Conservation (phyloP, 2,113 vertebrate species). For the Hipposideros armiger region DNA sequence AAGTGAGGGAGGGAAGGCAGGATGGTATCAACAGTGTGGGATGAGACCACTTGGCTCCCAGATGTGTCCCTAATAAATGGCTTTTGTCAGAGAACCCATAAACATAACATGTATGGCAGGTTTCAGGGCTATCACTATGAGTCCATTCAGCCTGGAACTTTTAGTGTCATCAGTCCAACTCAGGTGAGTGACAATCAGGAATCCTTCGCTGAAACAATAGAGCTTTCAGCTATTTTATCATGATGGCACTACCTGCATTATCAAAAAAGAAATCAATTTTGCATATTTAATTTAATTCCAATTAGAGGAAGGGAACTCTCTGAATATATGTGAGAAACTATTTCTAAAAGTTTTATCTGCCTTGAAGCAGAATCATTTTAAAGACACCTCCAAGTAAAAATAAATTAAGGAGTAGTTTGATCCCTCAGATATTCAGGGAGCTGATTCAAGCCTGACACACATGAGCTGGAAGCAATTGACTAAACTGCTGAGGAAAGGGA, state of each 20-base stretch:
- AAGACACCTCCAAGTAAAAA: slow-evolving; percentile 4
- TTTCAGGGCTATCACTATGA: neutral
- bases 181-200: slow-evolving; percentile 44
- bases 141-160: neutral
- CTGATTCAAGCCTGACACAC: neutral
- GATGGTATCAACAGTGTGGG: slow-evolving; percentile 67
- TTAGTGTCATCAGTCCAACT: slow-evolving; percentile 30
- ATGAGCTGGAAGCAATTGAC: neutral
- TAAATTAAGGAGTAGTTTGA: neutral
- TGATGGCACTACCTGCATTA: neutral
- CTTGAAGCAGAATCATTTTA: neutral
- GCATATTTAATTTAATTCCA: slow-evolving; percentile 30
- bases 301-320: neutral
- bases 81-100: slow-evolving; percentile 69
- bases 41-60: slow-evolving; percentile 59
- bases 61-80: slow-evolving; percentile 65
- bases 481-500: neutral
- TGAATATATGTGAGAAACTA: neutral
- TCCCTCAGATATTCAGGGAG: neutral
- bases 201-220: slow-evolving; percentile 33
- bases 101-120: slow-evolving; percentile 57
- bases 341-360: neutral
- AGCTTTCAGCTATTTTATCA: neutral
- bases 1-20: slow-evolving; percentile 63
- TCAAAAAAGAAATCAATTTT: slow-evolving; percentile 53